Conservation (phyloP, 2,113 vertebrate genomes). For the Saguinus midas region DNA sequence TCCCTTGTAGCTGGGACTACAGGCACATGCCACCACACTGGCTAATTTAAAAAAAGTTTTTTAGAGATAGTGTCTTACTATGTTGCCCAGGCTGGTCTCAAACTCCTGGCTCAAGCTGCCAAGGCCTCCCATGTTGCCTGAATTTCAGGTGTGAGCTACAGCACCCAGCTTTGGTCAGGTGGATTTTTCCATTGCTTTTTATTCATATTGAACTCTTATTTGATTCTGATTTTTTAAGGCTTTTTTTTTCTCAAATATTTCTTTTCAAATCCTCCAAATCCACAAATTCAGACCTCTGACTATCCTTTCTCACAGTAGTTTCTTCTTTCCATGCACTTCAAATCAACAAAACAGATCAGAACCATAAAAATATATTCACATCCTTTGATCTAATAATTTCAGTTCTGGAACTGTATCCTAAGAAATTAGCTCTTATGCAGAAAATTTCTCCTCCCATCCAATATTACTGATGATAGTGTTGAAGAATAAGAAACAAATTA, state of each 20-base stretch:
- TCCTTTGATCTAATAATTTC: not conserved
- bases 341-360: not conserved
- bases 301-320: not conserved
- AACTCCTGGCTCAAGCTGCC: too few species aligned
- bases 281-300: not conserved
- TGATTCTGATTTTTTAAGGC: not conserved
- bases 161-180: not conserved
- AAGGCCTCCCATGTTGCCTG: too few species aligned
- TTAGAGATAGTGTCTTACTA: too few species aligned
- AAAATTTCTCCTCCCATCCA: not conserved
- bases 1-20: too few species aligned
- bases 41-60: too few species aligned
- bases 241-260: not conserved
- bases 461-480: constrained; percentile 13
- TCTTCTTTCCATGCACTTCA: not conserved
- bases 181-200: not conserved
- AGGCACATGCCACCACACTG: too few species aligned
- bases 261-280: not conserved
- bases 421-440: not conserved
- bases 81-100: too few species aligned
- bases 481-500: constrained; percentile 8
- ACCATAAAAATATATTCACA: not conserved
- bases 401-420: not conserved
- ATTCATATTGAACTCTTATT: not conserved
- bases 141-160: too few species aligned